phyloP scores from a whole-genome alignment of 2,797 vertebrate genomes.

The Pygocentrus nattereri region DNA sequence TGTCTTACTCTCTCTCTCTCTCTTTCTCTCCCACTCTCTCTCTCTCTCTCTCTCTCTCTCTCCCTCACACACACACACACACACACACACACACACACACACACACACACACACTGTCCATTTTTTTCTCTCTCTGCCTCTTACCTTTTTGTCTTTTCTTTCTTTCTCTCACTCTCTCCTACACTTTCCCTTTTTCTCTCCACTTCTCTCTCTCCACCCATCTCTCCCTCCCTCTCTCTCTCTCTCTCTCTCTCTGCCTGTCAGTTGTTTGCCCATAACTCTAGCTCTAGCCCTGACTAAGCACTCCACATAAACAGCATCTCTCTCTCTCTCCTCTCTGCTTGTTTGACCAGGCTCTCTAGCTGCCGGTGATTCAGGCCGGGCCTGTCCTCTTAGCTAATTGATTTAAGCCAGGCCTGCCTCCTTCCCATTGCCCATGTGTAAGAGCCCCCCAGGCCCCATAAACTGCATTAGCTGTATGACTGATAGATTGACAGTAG shows the following conservation, averaged over 20 bases:
- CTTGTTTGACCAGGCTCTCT: conserved; percentile 44
- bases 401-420: conserved; percentile 74
- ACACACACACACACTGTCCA: too few relatives aligned
- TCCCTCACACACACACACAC: too few relatives aligned
- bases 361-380: conserved; percentile 72
- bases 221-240: neutral
- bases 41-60: neutral
- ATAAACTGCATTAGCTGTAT: conserved; percentile 75
- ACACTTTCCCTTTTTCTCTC: too few relatives aligned
- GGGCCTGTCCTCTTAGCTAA: conserved; percentile 81
- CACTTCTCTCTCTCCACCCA: too few relatives aligned
- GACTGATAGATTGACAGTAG: conserved; percentile 66
- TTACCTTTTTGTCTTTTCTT: conserved; percentile 1
- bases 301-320: conserved; percentile 30
- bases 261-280: conserved; percentile 40
- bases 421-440: conserved; percentile 72
- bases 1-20: neutral
- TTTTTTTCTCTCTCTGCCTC: neutral
- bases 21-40: neutral
- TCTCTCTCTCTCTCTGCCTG: neutral
- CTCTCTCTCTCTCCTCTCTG: conserved; percentile 38
- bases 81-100: too few relatives aligned
- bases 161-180: conserved; percentile 1
- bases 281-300: conserved; percentile 55
- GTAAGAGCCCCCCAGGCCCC: conserved; percentile 65